Evolutionary conservation across 2,888 invertebrate genomes (phyloP).

Genomic region (Syrista parreyssii): DNA sequence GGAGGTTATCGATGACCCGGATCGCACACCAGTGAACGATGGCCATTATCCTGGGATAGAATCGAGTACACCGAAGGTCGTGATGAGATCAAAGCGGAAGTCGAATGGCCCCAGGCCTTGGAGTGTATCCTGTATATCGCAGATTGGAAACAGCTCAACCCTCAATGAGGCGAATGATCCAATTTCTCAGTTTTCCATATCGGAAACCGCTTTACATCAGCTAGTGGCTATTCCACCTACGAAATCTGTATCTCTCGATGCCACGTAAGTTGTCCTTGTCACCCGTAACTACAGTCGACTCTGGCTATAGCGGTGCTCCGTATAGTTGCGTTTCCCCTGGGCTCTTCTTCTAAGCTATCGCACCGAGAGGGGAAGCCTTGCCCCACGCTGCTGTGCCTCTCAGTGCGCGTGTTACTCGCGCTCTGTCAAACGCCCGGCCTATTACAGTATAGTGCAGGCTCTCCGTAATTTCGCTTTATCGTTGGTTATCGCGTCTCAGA

Average conservation of each 20-base stretch:
- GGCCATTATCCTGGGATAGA: conserved; percentile 36
- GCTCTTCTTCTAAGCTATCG: too few relatives aligned
- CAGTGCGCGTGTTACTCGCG: too few relatives aligned
- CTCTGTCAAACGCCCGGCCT: too few relatives aligned
- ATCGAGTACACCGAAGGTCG: conserved; percentile 68
- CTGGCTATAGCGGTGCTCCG: too few relatives aligned
- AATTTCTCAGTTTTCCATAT: conserved; percentile 79
- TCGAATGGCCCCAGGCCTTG: conserved; percentile 76
- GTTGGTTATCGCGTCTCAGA: too few relatives aligned
- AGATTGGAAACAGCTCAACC: conserved; percentile 66
- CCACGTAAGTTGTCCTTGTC: conserved; percentile 49
- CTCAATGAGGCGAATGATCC: conserved; percentile 51
- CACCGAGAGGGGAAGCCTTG: too few relatives aligned
- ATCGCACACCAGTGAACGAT: conserved; percentile 52
- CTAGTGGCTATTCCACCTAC: conserved; percentile 67
- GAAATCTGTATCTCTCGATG: conserved; percentile 59
- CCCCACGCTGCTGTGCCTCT: too few relatives aligned
- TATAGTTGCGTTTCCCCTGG: too few relatives aligned
- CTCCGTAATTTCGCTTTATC: too few relatives aligned
- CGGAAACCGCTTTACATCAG: conserved; percentile 88
- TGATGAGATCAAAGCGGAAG: conserved; percentile 74
- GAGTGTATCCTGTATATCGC: conserved; percentile 89
- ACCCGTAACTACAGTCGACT: too few relatives aligned
- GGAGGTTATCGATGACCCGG: conserved; percentile 60
- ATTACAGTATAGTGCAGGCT: too few relatives aligned